A percentile compares a stretch with the other conserved stretches of the same genome.
These are phyloP conservation scores for Sthenelais limicola DNA, from an alignment of 2,888 invertebrate species.

Conservation along the genomic window DNA sequence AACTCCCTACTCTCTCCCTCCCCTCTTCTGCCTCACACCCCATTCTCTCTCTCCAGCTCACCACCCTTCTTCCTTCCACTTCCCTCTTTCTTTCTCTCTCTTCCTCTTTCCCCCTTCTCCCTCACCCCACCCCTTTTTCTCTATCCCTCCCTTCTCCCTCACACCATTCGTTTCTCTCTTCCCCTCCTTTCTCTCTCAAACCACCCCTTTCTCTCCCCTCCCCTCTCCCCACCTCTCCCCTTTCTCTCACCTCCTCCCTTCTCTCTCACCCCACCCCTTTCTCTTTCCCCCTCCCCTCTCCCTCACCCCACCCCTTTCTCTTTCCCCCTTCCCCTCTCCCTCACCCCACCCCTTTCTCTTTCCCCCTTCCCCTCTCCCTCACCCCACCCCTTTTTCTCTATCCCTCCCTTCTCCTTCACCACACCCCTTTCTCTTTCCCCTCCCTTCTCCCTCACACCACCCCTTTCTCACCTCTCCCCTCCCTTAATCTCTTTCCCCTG, in stretches of 20 bases:
- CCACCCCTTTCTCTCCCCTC: slow-evolving; percentile 3
- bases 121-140: too few species aligned
- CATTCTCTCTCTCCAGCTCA: not conserved
- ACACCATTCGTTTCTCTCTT: not conserved
- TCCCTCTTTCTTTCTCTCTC: slow-evolving; percentile 7
- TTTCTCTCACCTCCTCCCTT: slow-evolving; percentile 3
- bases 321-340: slow-evolving; percentile 10
- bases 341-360: not conserved
- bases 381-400: not conserved
- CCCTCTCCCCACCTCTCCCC: too few species aligned
- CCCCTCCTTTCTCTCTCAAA: not conserved
- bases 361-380: too few species aligned
- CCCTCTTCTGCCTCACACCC: not conserved
- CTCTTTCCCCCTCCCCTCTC: slow-evolving; percentile 9
- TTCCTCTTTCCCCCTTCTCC: too few species aligned
- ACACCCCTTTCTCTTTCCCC: too few species aligned
- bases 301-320: slow-evolving; percentile 1
- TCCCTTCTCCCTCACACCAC: not conserved
- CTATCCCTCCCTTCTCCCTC: slow-evolving; percentile 3
- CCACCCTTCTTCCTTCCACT: too few species aligned
- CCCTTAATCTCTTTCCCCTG: slow-evolving; percentile 4
- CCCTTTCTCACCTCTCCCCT: slow-evolving; percentile 9
- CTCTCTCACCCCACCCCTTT: too few species aligned
- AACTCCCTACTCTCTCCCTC: not conserved
- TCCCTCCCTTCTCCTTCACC: slow-evolving; percentile 4